A percentile compares a stretch with the other conserved stretches of the same genome.
These are phyloP conservation scores for Hirtodrosophila histrioides DNA, from an alignment of 2,888 invertebrate species.

Conservation along the genomic window DNA sequence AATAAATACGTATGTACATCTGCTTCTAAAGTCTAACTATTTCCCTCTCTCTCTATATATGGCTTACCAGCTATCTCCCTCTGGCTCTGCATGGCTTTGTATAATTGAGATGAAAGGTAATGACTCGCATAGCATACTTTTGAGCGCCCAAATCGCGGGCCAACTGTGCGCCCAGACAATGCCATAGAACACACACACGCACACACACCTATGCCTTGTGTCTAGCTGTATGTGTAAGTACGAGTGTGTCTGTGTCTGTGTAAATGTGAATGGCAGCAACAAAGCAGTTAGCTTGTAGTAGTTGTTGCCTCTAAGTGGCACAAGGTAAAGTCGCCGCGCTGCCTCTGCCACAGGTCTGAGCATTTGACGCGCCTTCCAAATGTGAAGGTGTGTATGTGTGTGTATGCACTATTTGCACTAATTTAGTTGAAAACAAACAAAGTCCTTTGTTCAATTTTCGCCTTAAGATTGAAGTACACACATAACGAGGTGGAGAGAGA, in stretches of 20 bases:
- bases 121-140: constrained; percentile 75
- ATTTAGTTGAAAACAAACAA: constrained; percentile 81
- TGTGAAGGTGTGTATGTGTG: constrained; percentile 14
- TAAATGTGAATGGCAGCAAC: constrained; percentile 66
- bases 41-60: not conserved
- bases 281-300: constrained; percentile 41
- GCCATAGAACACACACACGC: constrained; percentile 34
- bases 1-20: constrained; percentile 60
- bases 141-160: constrained; percentile 70
- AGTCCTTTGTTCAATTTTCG: constrained; percentile 79
- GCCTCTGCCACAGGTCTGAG: constrained; percentile 45
- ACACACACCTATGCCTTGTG: constrained; percentile 23
- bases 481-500: constrained; percentile 8
- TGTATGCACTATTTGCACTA: constrained; percentile 76
- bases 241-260: constrained; percentile 19
- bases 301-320: constrained; percentile 73
- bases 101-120: constrained; percentile 81
- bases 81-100: constrained; percentile 28
- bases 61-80: constrained; percentile 1
- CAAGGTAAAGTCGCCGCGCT: constrained; percentile 68
- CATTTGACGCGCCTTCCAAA: constrained; percentile 36
- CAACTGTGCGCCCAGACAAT: constrained; percentile 75
- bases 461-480: constrained; percentile 64
- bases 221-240: constrained; percentile 20
- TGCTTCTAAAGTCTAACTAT: constrained; percentile 24